Evolutionary conservation across 2,797 vertebrate genomes (phyloP), one percentile per base, ranked within the genome.

Genomic region (Oryzias dopingdopingensis): DNA sequence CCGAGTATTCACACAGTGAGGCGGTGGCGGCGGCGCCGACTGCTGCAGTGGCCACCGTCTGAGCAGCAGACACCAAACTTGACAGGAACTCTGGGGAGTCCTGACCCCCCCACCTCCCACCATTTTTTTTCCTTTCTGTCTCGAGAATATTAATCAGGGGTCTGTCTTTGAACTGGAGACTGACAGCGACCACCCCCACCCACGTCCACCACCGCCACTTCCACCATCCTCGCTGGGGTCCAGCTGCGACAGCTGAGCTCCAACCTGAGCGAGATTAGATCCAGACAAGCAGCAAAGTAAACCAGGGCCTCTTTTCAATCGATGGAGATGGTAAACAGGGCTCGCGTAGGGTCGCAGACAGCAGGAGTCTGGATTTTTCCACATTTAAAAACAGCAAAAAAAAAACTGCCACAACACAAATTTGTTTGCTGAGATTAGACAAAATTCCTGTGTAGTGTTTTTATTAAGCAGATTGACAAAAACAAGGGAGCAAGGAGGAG

Each of bases 1-100:
- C 77, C 59, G 69, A 91, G 90, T 84, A 76, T 88, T 83, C 73
- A 50, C 83, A 81, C 20, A 22, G 20, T 22, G 20, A 2, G 20
- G 20, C 20, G 88, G 65, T 79, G 72, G 70, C 48, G 42, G 78
- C n/a, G 1, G 54, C 42, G 6, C 52, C 10, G 22, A 46, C 16
- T 7, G 52, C 6, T 22, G 46, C 10, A 58, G 68, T 29, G 68
- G 73, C 69, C 73, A 3, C 44, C 40, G 44, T 65, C 59, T 26
- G 1, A 48, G 65, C 65, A 62, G 67, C 85, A 84, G 84, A 88
- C 79, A 83, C 62, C 74, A 68, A 84, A 86, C 81, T 86, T 90
- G 83, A 90, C 87, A 87, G 83, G 78, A 87, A 86, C 87, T 86
- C 80, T 84, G 59, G 77, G 89, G 84, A 87, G 88, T 83, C 86